Evolutionary conservation across 2,113 vertebrate species (phyloP).

Genomic region (Labrus mixtus): DNA sequence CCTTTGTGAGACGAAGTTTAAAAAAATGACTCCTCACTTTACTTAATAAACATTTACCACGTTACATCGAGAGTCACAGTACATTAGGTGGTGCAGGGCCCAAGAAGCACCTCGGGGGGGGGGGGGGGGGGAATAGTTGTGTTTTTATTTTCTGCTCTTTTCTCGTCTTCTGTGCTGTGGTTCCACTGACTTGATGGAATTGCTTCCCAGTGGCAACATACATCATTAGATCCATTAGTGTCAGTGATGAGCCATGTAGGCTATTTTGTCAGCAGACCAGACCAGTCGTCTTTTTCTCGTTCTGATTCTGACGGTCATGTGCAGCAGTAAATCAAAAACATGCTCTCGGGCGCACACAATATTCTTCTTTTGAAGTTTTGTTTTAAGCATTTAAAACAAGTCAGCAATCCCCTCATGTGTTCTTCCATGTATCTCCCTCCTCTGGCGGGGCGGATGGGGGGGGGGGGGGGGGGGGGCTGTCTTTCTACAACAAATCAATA

Average conservation of each 20-base stretch:
- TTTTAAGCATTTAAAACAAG: constrained; percentile 3
- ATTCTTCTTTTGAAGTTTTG: constrained; percentile 12
- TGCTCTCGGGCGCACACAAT: neutral
- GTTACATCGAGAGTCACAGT: constrained; percentile 9
- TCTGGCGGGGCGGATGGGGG: constrained; percentile 60
- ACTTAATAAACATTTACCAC: constrained; percentile 18
- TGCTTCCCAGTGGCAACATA: constrained; percentile 68
- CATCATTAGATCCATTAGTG: constrained; percentile 81
- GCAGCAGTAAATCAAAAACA: constrained; percentile 35
- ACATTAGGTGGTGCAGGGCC: constrained; percentile 14
- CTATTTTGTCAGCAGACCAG: constrained; percentile 60
- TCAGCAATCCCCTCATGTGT: constrained; percentile 27
- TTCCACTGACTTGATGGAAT: constrained; percentile 54
- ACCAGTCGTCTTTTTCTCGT: constrained; percentile 44
- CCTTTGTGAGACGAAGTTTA: neutral
- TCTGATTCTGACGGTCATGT: constrained; percentile 47
- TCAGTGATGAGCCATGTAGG: constrained; percentile 73
- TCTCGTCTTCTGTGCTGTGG: constrained; percentile 41
- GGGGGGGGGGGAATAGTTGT: neutral
- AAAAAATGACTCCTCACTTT: constrained; percentile 6
- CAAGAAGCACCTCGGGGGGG: constrained; percentile 9
- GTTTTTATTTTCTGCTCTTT: constrained; percentile 34
- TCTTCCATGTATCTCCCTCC: constrained; percentile 60
- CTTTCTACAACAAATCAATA: constrained; percentile 85
- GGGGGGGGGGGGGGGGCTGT: constrained; percentile 63